Conservation (phyloP, 2,888 invertebrate genomes). For the Cryptocephalus moraei region DNA sequence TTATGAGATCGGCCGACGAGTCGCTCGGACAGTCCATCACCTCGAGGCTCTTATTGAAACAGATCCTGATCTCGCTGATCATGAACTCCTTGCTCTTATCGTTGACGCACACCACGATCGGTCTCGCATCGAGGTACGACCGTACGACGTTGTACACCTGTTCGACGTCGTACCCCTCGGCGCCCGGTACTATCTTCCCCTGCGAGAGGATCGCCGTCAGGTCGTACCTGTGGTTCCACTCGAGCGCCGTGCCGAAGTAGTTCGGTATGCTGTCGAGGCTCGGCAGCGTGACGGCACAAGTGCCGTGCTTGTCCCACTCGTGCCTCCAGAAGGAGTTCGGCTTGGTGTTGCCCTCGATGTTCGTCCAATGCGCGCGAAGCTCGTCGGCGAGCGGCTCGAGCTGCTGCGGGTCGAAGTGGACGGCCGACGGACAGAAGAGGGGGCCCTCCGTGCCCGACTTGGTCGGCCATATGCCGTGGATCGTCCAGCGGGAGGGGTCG, state of each 20-base stretch:
- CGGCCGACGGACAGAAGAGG: slow-evolving; percentile 56
- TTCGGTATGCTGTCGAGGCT: slow-evolving; percentile 50
- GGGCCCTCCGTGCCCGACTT: slow-evolving; percentile 56
- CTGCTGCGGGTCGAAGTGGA: slow-evolving; percentile 53
- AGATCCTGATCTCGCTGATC: slow-evolving; percentile 62
- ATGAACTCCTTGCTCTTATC: slow-evolving; percentile 49
- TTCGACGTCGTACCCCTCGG: slow-evolving; percentile 37
- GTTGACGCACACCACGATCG: slow-evolving; percentile 52
- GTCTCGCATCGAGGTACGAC: slow-evolving; percentile 45
- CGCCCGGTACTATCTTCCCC: slow-evolving; percentile 47
- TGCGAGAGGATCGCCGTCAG: slow-evolving; percentile 49
- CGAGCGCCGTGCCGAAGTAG: slow-evolving; percentile 57
- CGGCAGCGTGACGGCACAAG: slow-evolving; percentile 55
- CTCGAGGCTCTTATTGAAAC: slow-evolving; percentile 56
- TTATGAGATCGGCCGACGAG: slow-evolving; percentile 35
- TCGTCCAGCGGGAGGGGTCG: slow-evolving; percentile 56
- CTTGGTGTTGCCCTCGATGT: slow-evolving; percentile 49
- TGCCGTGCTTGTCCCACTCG: slow-evolving; percentile 78
- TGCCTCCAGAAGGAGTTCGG: slow-evolving; percentile 61
- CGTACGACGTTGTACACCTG: slow-evolving; percentile 46
- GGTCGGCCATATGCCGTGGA: slow-evolving; percentile 80
- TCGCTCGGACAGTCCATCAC: slow-evolving; percentile 50
- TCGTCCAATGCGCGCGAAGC: slow-evolving; percentile 52
- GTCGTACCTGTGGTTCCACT: slow-evolving; percentile 49
- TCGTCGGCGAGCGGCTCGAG: slow-evolving; percentile 44